Evolutionary conservation across 2,888 invertebrate genomes (phyloP), one percentile per base, ranked within the genome.

Genomic region (Fragum sueziense): DNA sequence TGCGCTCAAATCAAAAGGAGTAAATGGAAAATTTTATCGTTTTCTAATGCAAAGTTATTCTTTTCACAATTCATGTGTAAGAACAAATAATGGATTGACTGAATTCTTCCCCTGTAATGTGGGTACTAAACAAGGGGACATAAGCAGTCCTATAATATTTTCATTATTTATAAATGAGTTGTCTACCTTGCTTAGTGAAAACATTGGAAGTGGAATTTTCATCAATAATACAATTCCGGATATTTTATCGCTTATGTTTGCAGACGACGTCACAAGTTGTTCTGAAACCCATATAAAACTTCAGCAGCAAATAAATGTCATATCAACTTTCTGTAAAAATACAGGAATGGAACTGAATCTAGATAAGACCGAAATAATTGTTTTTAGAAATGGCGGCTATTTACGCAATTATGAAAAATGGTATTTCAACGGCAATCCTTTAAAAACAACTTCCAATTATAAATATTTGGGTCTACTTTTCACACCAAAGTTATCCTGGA

Each of bases 211-310:
- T 33, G 75, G 75, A 25, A 59, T 75, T 4, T 75, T 70, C 31
- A 52, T 71, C 6, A 29, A 27, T 4, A 31, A 37, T 7, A 34
- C n/a, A 2, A 33, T 41, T 14, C 54, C 67, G 6, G 47, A 76
- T 67, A 54, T 72, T 33, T 37, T 65, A 22, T 72, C 51, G 20
- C 22, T 68, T 25, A 31, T 76, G 7, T 76, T 37, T 72, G 57
- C 76, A 25, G 76, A 72, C 22, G 72, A 68, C 25, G 33, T 77
- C 2, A 68, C 59, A 20, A 76, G 65, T 27, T 29, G 67, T 25
- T 22, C 77, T 1, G 72, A 72, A 25, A 61, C 51, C 27, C 59
- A n/a, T n/a, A n/a, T 71, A 22, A 37, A 71, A 33, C 61, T 71
- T 1, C 71, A 72, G 3, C 31, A 37, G n/a, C 68, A 76, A 41